These are phyloP conservation scores for Rhyacophila evoluta DNA, from an alignment of 2,888 invertebrate species.

Conservation along the genomic window DNA sequence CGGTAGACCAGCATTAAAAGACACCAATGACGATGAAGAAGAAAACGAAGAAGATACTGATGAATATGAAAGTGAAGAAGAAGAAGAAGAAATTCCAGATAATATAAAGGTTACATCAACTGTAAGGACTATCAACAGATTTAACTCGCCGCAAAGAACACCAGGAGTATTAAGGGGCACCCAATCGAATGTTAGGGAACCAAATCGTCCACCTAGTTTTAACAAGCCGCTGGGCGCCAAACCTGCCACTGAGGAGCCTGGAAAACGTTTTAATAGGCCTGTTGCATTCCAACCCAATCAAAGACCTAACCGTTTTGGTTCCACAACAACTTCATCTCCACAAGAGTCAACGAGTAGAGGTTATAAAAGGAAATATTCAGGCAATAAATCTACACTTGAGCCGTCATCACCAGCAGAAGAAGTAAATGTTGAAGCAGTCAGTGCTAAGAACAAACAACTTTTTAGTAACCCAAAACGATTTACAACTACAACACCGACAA, in stretches of 20 bases:
- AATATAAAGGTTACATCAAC: slow-evolving; percentile 44
- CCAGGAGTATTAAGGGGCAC: slow-evolving; percentile 21
- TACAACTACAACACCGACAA: slow-evolving; percentile 58
- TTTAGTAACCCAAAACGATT: slow-evolving; percentile 66
- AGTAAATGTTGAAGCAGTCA: slow-evolving; percentile 66
- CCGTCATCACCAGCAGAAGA: slow-evolving; percentile 58
- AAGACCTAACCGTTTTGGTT: slow-evolving; percentile 40
- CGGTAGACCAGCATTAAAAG: slow-evolving; percentile 54
- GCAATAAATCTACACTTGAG: slow-evolving; percentile 47
- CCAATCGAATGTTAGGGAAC: slow-evolving; percentile 32
- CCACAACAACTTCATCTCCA: slow-evolving; percentile 39
- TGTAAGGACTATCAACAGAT: slow-evolving; percentile 42
- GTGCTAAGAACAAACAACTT: slow-evolving; percentile 69
- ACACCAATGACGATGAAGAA: slow-evolving; percentile 58
- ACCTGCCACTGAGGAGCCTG: slow-evolving; percentile 58
- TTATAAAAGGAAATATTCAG: slow-evolving; percentile 55
- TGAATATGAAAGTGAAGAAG: slow-evolving; percentile 49
- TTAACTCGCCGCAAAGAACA: slow-evolving; percentile 42
- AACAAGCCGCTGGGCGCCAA: slow-evolving; percentile 47
- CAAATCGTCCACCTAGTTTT: slow-evolving; percentile 50
- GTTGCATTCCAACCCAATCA: slow-evolving; percentile 49
- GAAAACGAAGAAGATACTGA: slow-evolving; percentile 58
- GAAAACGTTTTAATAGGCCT: slow-evolving; percentile 58
- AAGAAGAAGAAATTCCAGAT: slow-evolving; percentile 34
- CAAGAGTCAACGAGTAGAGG: slow-evolving; percentile 51